These are phyloP conservation scores for Drosophila emarginata DNA, from an alignment of 2,888 invertebrate species.

Conservation along the genomic window DNA sequence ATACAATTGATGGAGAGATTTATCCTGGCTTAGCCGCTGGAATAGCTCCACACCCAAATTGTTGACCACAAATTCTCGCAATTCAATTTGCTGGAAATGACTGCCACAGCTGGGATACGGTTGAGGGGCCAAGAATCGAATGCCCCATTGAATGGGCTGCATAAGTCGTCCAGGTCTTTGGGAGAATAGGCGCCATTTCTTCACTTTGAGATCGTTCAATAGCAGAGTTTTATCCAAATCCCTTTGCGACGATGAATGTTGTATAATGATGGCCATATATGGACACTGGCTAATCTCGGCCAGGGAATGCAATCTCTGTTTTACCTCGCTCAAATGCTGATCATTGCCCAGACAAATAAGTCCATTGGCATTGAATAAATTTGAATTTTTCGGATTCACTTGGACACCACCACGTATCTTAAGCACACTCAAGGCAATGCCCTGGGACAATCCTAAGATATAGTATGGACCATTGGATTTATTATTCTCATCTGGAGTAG, in stretches of 20 bases:
- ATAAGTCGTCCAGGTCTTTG: conserved; percentile 39
- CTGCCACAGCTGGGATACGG: conserved; percentile 81
- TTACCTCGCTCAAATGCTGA: conserved; percentile 50
- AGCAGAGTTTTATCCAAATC: conserved; percentile 12
- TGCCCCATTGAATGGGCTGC: conserved; percentile 79
- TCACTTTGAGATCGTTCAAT: conserved; percentile 33
- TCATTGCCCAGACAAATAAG: conserved; percentile 72
- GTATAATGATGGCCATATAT: conserved; percentile 76
- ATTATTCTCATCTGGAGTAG: not conserved
- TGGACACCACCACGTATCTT: conserved; percentile 66
- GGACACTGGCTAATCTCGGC: conserved; percentile 57
- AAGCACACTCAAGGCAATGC: conserved; percentile 79
- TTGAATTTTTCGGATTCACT: conserved; percentile 12
- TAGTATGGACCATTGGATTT: conserved; percentile 37
- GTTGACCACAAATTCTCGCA: conserved; percentile 84
- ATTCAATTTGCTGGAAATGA: conserved; percentile 85
- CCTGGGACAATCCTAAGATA: conserved; percentile 62
- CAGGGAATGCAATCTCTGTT: conserved; percentile 71
- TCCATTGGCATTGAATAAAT: conserved; percentile 73
- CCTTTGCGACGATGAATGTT: conserved; percentile 32
- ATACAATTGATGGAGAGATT: conserved; percentile 79
- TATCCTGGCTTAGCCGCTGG: conserved; percentile 83
- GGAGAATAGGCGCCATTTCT: conserved; percentile 22
- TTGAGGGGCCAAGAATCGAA: conserved; percentile 61
- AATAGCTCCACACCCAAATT: conserved; percentile 86